phyloP scores from a whole-genome alignment of 1,140 invertebrate species.

The Delia radicum region DNA sequence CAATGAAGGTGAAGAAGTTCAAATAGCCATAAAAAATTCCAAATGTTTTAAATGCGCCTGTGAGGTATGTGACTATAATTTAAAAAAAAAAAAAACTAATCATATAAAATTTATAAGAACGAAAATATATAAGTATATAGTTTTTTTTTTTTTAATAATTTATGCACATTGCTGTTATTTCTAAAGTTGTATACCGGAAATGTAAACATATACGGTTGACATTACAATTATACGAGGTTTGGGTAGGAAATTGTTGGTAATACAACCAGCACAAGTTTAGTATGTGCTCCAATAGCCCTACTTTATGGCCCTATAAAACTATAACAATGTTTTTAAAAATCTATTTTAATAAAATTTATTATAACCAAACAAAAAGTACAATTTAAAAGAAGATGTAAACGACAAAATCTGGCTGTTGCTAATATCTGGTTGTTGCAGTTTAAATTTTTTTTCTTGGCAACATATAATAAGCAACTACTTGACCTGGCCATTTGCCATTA shows the following conservation, averaged over 20 bases:
- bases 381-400: not conserved
- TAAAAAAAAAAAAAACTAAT: not conserved
- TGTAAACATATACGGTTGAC: not conserved
- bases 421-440: not conserved
- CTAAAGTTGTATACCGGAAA: not conserved
- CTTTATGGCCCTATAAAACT: too few species aligned
- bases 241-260: not conserved
- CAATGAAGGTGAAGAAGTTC: constrained; percentile 49
- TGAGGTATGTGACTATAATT: constrained; percentile 38
- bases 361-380: too few species aligned
- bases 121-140: not conserved
- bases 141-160: not conserved
- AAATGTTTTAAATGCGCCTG: constrained; percentile 51
- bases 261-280: not conserved
- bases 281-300: too few species aligned
- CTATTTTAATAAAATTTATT: not conserved
- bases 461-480: not conserved
- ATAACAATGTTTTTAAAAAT: not conserved
- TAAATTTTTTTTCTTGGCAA: not conserved
- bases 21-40: constrained; percentile 37
- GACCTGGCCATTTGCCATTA: constrained; percentile 12
- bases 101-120: not conserved
- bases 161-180: not conserved
- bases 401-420: not conserved
- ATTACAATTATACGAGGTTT: not conserved